A percentile compares a stretch with the other conserved stretches of the same genome.
Conservation (phyloP, 2,888 invertebrate genomes). For the Agrochola litura region DNA sequence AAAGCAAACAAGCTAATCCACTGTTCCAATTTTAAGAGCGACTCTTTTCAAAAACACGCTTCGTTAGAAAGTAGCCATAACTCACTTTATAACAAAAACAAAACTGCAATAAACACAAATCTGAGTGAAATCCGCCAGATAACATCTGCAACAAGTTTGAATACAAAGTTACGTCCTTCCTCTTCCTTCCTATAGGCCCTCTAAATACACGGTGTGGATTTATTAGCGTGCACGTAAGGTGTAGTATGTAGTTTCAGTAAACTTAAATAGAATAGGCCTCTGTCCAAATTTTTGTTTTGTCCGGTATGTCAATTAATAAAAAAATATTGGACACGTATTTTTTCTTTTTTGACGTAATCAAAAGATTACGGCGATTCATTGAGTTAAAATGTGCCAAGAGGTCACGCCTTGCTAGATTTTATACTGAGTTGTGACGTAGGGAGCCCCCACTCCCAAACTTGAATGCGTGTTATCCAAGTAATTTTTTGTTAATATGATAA, state of each 20-base stretch:
- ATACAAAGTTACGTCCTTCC: slow-evolving; percentile 67
- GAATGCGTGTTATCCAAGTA: no score
- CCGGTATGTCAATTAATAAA: no score
- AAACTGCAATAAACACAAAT: slow-evolving; percentile 65
- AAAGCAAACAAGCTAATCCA: slow-evolving; percentile 9
- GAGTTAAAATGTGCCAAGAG: no score
- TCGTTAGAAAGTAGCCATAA: slow-evolving; percentile 72
- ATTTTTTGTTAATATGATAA: no score
- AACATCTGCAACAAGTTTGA: slow-evolving; percentile 63
- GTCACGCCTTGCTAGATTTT: no score
- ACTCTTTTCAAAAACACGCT: slow-evolving; percentile 39
- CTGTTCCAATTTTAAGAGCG: slow-evolving; percentile 21
- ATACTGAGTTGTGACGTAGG: no score
- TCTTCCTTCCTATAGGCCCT: background rate
- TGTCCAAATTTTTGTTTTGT: no score
- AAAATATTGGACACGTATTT: no score
- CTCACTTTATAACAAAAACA: slow-evolving; percentile 50
- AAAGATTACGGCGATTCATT: no score
- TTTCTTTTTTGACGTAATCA: no score
- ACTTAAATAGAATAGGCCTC: background rate
- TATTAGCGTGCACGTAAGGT: background rate
- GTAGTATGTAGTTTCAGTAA: background rate
- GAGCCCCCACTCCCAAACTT: no score
- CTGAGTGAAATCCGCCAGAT: slow-evolving; percentile 72
- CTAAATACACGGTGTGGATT: slow-evolving; percentile 31